Evolutionary conservation across 1,140 invertebrate species (phyloP), one percentile per base, ranked within the genome.

Genomic region (Camponotus floridanus): DNA sequence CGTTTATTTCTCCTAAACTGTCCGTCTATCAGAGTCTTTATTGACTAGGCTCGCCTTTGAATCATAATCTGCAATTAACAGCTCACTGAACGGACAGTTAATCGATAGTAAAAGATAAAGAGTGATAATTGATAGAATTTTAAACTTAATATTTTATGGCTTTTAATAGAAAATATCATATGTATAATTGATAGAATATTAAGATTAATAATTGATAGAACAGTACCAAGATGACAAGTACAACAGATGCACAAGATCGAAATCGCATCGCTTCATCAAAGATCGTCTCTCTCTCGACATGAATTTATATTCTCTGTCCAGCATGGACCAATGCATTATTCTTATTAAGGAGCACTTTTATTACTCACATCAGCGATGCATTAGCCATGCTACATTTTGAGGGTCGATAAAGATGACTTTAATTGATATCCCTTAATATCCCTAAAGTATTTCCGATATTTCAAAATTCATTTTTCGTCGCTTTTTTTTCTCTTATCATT

Each of bases 291-390:
- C 18, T 15, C 33, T 73, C 73, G 39, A 42, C 57, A 18, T 51
- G 42, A 80, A 70, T 70, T 80, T 80, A 80, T 70, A 57, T 31
- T 21, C 31, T 68, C 13, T 65, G 15, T 9, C 59, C 5, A 39
- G 64, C 31, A n/a, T 55, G 45, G 55, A 76, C 6, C 84, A 55
- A 80, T 73, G 51, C 36, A 11, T 68, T 78, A 11, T 68, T 78
- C 85, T 26, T 59, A 62, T 64, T 90, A 81, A 88, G 45, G 36
- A 76, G 57, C 61, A 39, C 70, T 88, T 88, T 91, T 86, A 88
- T 85, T 64, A 76, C n/a, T 48, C 11, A 62, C 61, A 86, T 36
- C 67, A 33, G 76, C 42, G 62, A 36, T 31, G 33, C 18, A 86
- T 84, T 80, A 87, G 62, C 55, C 36, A 71, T 70, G 79, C 39